phyloP scores from a whole-genome alignment of 2,113 vertebrate genomes.

The Prolemur simus region DNA sequence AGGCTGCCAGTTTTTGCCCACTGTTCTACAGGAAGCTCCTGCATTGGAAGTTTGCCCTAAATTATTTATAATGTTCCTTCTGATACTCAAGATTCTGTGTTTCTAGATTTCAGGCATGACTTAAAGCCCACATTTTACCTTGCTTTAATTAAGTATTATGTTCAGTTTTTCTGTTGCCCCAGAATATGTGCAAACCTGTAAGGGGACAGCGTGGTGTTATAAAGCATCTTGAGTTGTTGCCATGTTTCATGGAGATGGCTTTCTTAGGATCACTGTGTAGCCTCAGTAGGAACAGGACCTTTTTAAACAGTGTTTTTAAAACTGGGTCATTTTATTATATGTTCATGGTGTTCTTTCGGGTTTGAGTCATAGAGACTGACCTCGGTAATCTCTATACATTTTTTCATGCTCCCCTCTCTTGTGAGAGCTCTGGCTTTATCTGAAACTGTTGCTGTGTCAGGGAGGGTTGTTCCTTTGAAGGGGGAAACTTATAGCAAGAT shows the following conservation, averaged over 20 bases:
- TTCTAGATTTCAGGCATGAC: slow-evolving; percentile 7
- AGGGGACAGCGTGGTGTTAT: neutral
- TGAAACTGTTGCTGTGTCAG: neutral
- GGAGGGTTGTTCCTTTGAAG: neutral
- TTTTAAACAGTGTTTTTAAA: neutral
- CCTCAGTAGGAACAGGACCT: neutral
- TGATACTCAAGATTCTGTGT: neutral
- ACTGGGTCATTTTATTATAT: neutral
- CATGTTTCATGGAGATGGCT: neutral
- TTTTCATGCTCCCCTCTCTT: neutral
- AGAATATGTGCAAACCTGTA: neutral
- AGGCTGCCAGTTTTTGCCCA: neutral
- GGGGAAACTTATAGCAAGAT: neutral
- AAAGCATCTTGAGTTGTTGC: neutral
- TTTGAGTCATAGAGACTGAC: neutral
- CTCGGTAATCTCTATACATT: neutral
- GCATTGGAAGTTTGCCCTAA: neutral
- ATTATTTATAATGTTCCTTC: slow-evolving; percentile 41
- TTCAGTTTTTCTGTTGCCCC: neutral
- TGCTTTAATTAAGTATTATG: neutral
- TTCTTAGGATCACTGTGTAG: neutral
- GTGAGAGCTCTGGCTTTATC: neutral
- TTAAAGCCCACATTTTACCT: neutral
- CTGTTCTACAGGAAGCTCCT: neutral
- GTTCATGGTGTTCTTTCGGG: neutral